phyloP scores from a whole-genome alignment of 2,113 vertebrate species.

The Meles meles region DNA sequence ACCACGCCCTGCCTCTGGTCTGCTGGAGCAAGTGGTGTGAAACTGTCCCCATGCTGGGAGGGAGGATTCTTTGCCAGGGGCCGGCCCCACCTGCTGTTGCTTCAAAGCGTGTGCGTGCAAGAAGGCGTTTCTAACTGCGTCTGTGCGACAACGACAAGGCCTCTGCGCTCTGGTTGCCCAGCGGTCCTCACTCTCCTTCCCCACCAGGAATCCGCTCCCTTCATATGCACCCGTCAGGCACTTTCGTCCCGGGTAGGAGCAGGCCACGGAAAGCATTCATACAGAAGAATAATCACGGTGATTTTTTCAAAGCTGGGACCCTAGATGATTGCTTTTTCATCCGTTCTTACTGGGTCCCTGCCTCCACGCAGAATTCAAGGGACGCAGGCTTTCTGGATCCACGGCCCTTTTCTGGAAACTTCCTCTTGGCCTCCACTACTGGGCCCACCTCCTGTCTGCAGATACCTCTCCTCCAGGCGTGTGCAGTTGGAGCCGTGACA shows the following conservation, averaged over 20 bases:
- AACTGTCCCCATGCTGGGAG: neutral
- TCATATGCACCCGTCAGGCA: neutral
- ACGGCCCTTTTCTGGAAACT: neutral
- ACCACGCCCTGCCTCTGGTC: neutral
- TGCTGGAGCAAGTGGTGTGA: neutral
- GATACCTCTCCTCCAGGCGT: neutral
- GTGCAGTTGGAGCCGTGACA: neutral
- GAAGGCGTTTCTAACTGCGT: neutral
- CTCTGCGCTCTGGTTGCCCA: neutral
- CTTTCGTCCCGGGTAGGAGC: neutral
- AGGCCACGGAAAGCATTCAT: neutral
- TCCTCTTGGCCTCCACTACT: neutral
- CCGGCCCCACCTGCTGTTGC: neutral
- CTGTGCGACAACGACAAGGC: neutral
- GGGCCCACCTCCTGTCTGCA: accelerated
- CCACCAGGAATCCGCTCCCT: neutral
- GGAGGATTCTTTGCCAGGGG: neutral
- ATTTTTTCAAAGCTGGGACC: neutral
- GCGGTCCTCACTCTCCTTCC: neutral
- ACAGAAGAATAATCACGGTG: neutral
- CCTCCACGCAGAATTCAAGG: neutral
- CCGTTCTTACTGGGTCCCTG: neutral
- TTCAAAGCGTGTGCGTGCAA: no score
- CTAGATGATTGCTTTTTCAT: neutral
- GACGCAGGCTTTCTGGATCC: neutral